These are phyloP conservation scores for Saturnia pavonia DNA, from an alignment of 2,888 invertebrate species.

Conservation along the genomic window DNA sequence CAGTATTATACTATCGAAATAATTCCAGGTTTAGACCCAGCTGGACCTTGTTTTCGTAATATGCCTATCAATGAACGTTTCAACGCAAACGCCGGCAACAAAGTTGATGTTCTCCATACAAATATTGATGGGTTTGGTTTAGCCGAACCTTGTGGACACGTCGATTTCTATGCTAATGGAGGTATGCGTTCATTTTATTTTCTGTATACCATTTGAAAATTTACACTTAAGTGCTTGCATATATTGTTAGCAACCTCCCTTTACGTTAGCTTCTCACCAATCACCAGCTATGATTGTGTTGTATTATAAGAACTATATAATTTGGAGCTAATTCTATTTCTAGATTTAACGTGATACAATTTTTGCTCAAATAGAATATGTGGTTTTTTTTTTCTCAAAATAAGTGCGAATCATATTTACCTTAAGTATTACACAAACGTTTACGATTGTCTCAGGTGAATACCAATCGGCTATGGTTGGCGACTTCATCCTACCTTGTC, in stretches of 20 bases:
- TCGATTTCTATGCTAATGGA: constrained; percentile 73
- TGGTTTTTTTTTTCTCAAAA: neutral
- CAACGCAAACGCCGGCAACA: constrained; percentile 52
- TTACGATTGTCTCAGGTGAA: constrained; percentile 53
- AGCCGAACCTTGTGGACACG: constrained; percentile 62
- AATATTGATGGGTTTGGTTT: constrained; percentile 74
- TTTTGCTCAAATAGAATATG: too few relatives aligned
- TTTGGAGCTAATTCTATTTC: too few relatives aligned
- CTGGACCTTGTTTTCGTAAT: constrained; percentile 73
- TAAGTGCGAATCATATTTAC: neutral
- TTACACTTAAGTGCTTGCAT: too few relatives aligned
- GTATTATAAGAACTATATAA: too few relatives aligned
- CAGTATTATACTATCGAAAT: neutral
- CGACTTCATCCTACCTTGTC: constrained; percentile 65
- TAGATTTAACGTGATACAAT: too few relatives aligned
- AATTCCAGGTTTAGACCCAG: constrained; percentile 62
- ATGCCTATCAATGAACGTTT: constrained; percentile 53
- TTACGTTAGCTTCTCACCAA: too few relatives aligned
- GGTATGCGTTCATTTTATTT: constrained; percentile 41
- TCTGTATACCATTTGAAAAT: neutral
- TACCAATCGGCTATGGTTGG: constrained; percentile 58
- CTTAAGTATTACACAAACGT: neutral
- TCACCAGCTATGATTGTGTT: too few relatives aligned
- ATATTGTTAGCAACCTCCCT: too few relatives aligned
- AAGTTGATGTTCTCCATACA: constrained; percentile 66